phyloP scores from a whole-genome alignment of 2,113 vertebrate genomes.

The Megaceryle torquata region DNA sequence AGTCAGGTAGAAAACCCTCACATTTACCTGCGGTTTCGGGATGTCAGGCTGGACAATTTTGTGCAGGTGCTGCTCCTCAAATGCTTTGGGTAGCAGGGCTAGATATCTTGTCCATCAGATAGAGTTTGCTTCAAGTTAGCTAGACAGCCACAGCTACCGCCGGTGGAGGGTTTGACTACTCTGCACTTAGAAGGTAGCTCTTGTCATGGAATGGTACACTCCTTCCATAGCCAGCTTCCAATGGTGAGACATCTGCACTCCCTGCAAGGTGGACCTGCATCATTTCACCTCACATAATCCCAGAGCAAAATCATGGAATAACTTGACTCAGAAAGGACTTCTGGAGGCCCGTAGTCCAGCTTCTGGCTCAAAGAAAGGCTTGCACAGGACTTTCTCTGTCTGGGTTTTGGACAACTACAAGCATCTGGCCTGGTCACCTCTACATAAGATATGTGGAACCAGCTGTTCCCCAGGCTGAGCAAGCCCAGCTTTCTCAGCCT shows the following conservation, averaged over 20 bases:
- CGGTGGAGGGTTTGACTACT: not conserved
- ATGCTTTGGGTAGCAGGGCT: not conserved
- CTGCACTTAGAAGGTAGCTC: not conserved
- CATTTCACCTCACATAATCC: not conserved
- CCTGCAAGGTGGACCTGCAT: not conserved
- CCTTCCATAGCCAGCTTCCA: not conserved
- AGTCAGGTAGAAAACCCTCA: not conserved
- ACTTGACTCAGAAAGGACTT: not conserved
- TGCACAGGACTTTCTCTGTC: not conserved
- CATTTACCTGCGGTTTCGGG: not conserved
- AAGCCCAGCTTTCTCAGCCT: not conserved
- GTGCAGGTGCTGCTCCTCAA: not conserved
- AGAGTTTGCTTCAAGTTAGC: not conserved
- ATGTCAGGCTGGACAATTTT: accelerated
- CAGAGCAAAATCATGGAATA: not conserved
- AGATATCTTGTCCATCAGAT: not conserved
- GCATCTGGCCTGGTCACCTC: not conserved
- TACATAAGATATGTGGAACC: not conserved
- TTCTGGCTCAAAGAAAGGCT: not conserved
- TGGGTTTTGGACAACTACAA: not conserved
- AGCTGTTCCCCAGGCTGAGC: not conserved
- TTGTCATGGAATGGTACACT: not conserved
- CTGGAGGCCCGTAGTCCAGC: not conserved
- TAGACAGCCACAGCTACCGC: not conserved
- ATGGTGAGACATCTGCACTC: accelerated